Conservation (phyloP, 2,797 vertebrate species). For the Gastrophryne carolinensis region DNA sequence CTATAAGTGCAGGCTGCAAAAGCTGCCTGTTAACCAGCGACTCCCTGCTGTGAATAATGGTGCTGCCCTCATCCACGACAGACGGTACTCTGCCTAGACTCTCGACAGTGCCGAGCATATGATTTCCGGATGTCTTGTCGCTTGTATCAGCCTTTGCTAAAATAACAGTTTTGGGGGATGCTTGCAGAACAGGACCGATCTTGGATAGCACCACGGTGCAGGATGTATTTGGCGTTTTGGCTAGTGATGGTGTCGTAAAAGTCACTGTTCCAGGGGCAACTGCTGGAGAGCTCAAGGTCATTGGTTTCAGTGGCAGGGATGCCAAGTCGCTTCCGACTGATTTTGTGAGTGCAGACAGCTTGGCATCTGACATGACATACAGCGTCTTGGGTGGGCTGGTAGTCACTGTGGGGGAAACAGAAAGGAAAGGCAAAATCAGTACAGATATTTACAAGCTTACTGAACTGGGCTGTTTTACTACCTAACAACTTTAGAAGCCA, state of each 20-base stretch:
- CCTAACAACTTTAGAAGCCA: no score
- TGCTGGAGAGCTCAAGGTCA: slow-evolving; percentile 26
- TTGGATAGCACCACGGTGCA: slow-evolving; percentile 44
- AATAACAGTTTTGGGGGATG: slow-evolving; percentile 52
- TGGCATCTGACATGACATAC: slow-evolving; percentile 53
- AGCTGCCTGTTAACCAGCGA: slow-evolving; percentile 47
- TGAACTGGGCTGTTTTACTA: no score
- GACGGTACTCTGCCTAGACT: slow-evolving; percentile 59
- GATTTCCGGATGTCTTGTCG: slow-evolving; percentile 16
- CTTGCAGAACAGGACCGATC: slow-evolving; percentile 57
- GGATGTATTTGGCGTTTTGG: slow-evolving; percentile 42
- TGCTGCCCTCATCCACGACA: slow-evolving; percentile 54
- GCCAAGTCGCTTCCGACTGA: slow-evolving; percentile 55
- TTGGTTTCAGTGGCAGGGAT: slow-evolving; percentile 45
- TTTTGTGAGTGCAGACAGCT: slow-evolving; percentile 57
- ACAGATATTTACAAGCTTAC: no score
- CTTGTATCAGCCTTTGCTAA: slow-evolving; percentile 41
- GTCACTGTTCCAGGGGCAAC: slow-evolving; percentile 27
- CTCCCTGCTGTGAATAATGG: slow-evolving; percentile 52
- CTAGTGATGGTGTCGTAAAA: slow-evolving; percentile 41
- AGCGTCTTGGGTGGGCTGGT: slow-evolving; percentile 63
- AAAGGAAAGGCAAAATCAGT: no score
- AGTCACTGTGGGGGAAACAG: slow-evolving; percentile 57
- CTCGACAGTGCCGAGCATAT: slow-evolving; percentile 41
- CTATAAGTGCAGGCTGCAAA: slow-evolving; percentile 47